phyloP scores from a whole-genome alignment of 1,140 invertebrate species.

The Drosophila chauvacae region DNA sequence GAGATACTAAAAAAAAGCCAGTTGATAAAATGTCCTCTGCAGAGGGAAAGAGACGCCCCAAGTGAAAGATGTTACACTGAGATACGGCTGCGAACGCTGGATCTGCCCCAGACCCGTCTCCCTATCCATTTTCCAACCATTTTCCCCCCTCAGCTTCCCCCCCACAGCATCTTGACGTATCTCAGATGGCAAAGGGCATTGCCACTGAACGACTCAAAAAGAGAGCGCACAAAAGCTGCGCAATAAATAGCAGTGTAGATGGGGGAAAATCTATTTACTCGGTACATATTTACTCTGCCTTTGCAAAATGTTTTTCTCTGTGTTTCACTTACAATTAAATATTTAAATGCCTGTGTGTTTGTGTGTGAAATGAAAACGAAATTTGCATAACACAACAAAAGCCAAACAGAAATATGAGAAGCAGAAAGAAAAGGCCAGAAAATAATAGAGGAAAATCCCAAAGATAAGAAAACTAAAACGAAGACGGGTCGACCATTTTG shows the following conservation, averaged over 20 bases:
- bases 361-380: slow-evolving; percentile 54
- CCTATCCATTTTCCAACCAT: not conserved
- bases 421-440: not conserved
- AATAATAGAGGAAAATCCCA: slow-evolving; percentile 4
- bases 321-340: slow-evolving; percentile 75
- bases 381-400: slow-evolving; percentile 70
- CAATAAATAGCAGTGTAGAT: slow-evolving; percentile 70
- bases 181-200: slow-evolving; percentile 83
- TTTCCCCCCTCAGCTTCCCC: not conserved
- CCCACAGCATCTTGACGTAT: slow-evolving; percentile 41
- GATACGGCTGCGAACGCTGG: slow-evolving; percentile 60
- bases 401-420: slow-evolving; percentile 30
- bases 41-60: slow-evolving; percentile 28
- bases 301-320: slow-evolving; percentile 24
- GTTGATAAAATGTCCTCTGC: slow-evolving; percentile 29
- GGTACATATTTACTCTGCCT: slow-evolving; percentile 53
- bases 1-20: slow-evolving; percentile 23
- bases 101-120: slow-evolving; percentile 24
- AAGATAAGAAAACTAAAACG: slow-evolving; percentile 21
- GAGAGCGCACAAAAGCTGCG: slow-evolving; percentile 77
- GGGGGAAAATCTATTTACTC: slow-evolving; percentile 43
- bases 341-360: slow-evolving; percentile 59
- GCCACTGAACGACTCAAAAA: slow-evolving; percentile 58
- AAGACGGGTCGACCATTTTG: slow-evolving; percentile 53
- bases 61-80: slow-evolving; percentile 80